Conservation (phyloP, 23 tunicate genomes). For the Botrylloides violaceus region DNA sequence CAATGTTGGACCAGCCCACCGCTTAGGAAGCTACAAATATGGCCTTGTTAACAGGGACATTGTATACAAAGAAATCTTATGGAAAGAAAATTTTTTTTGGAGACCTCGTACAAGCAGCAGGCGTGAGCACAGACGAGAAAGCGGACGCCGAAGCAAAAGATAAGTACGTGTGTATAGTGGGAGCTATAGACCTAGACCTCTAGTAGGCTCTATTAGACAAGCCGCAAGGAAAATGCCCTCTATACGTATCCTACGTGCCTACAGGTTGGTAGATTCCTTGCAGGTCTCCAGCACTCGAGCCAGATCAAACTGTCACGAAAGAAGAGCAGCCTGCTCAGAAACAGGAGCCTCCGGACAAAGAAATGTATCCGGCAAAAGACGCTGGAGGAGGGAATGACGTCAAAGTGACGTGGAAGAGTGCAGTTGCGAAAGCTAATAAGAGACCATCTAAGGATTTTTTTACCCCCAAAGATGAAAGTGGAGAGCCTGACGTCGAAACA, state of each 20-base stretch:
- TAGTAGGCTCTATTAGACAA: no score
- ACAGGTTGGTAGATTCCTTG: no score
- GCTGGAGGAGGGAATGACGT: constrained; percentile 20
- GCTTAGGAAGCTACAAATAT: constrained; percentile 2
- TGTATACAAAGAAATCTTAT: constrained; percentile 74
- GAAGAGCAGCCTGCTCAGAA: not conserved
- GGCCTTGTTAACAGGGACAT: constrained; percentile 50
- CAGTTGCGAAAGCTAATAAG: constrained; percentile 16
- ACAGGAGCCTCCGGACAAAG: constrained; percentile 18
- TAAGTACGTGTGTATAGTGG: no score
- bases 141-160: not conserved
- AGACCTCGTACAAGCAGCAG: constrained; percentile 16
- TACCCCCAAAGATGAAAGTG: constrained; percentile 46
- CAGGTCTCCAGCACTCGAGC: not conserved
- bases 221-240: no score
- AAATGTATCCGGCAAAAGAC: constrained; percentile 14
- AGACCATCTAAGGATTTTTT: constrained; percentile 68
- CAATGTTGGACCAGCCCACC: constrained; percentile 4
- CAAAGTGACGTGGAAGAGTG: constrained; percentile 55
- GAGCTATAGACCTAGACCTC: no score
- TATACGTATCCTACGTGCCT: no score
- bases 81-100: constrained; percentile 61
- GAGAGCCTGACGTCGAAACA: constrained; percentile 39
- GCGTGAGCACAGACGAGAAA: not conserved
- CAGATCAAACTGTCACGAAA: not conserved